A percentile compares a stretch with the other conserved stretches of the same genome.
phyloP scores from a whole-genome alignment of 2,797 vertebrate species.

The Myotis daubentonii region DNA sequence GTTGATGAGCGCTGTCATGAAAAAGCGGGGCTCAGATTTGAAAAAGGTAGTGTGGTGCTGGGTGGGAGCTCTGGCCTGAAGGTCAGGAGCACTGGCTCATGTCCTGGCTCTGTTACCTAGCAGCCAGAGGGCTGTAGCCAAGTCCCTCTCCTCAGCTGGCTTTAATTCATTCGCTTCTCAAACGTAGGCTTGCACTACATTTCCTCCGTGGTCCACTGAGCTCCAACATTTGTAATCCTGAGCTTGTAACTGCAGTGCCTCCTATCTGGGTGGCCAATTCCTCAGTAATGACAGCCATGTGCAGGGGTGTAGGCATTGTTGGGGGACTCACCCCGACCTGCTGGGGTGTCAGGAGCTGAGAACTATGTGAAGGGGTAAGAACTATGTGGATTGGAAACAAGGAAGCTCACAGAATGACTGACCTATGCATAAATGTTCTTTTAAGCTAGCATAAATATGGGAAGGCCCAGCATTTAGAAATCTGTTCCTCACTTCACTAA shows the following conservation, averaged over 20 bases:
- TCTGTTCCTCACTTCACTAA: not conserved
- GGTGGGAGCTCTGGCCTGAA: no score
- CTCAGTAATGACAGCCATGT: not conserved
- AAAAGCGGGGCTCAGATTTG: conserved; percentile 47
- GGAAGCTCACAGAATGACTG: not conserved
- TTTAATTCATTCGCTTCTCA: no score
- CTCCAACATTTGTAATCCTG: no score
- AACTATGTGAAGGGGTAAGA: not conserved
- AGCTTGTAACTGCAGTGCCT: no score
- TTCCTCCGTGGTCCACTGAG: no score
- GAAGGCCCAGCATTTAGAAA: not conserved
- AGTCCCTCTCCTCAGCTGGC: no score
- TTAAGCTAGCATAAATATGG: not conserved
- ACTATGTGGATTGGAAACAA: not conserved
- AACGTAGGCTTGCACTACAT: no score
- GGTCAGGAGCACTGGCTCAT: no score
- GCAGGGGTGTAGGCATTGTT: not conserved
- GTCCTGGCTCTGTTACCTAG: no score
- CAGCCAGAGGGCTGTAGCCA: no score
- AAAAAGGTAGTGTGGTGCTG: no score
- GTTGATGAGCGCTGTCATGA: conserved; percentile 41
- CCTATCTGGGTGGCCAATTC: no score
- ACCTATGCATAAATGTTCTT: not conserved
- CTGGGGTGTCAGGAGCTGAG: not conserved
- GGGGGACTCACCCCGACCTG: not conserved